Percentiles rank a stretch among this genome's conserved stretches.
These are phyloP conservation scores for Corydoras maculifer DNA, from an alignment of 2,113 vertebrate genomes.

Conservation along the genomic window DNA sequence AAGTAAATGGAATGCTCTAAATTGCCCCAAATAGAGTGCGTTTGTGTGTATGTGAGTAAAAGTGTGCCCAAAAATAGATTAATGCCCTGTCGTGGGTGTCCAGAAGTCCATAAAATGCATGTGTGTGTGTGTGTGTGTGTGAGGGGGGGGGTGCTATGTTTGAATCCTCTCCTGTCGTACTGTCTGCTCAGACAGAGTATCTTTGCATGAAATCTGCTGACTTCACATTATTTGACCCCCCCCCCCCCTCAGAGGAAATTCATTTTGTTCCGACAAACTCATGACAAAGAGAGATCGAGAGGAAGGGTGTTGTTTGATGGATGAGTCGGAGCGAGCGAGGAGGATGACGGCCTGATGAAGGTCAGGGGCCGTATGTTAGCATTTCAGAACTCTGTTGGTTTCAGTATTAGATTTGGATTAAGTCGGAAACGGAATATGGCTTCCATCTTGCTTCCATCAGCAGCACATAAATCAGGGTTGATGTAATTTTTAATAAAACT, in stretches of 20 bases:
- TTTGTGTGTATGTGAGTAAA: no score
- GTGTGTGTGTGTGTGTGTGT: background rate
- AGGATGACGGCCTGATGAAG: slow-evolving; percentile 7
- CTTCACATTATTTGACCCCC: slow-evolving; percentile 21
- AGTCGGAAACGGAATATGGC: background rate
- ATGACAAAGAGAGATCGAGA: slow-evolving; percentile 11
- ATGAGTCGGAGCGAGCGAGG: background rate
- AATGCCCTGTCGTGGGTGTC: no score
- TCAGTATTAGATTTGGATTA: background rate
- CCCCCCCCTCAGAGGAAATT: slow-evolving; percentile 25
- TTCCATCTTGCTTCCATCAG: no score
- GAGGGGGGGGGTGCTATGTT: background rate
- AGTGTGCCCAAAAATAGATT: no score
- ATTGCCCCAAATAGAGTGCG: no score
- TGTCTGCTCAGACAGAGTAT: slow-evolving; percentile 9
- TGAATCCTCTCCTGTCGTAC: slow-evolving; percentile 29
- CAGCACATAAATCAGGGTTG: no score
- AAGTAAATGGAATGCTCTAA: no score
- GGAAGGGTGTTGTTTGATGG: background rate
- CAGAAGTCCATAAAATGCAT: background rate
- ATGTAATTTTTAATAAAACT: no score
- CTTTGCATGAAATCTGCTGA: slow-evolving; percentile 41
- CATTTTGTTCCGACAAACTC: slow-evolving; percentile 26
- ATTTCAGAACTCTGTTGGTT: background rate
- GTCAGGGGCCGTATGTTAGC: background rate